A percentile compares a stretch with the other conserved stretches of the same genome.
These are phyloP conservation scores for Meriones psammophilus DNA, from an alignment of 2,797 vertebrate species.

Conservation along the genomic window DNA sequence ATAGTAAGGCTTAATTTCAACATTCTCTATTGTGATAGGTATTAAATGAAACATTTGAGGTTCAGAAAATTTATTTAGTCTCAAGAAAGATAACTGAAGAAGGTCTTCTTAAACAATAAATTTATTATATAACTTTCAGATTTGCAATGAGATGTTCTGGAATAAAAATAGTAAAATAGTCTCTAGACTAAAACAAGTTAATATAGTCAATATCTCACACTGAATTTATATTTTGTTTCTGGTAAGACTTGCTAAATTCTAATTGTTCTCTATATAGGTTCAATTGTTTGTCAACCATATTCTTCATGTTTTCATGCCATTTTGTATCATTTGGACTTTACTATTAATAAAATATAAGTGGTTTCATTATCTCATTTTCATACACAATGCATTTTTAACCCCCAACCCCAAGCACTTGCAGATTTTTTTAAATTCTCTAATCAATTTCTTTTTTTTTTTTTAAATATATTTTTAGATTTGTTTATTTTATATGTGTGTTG, in stretches of 20 bases:
- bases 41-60: neutral
- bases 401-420: neutral
- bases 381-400: no score
- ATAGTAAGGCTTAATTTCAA: slow-evolving; percentile 3
- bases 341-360: neutral
- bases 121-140: neutral
- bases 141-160: neutral
- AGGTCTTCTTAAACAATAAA: neutral
- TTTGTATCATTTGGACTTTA: neutral
- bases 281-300: neutral
- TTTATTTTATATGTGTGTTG: neutral
- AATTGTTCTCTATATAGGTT: neutral
- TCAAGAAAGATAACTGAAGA: neutral
- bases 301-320: neutral
- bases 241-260: neutral
- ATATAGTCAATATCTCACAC: neutral
- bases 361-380: neutral
- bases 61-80: slow-evolving; percentile 13
- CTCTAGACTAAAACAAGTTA: neutral
- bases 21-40: slow-evolving; percentile 7
- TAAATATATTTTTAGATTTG: neutral
- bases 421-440: neutral
- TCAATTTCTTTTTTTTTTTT: neutral
- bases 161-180: neutral
- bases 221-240: neutral